Evolutionary conservation across 2,113 vertebrate species (phyloP), one percentile per base, ranked within the genome.

Genomic region (Ascaphus truei): DNA sequence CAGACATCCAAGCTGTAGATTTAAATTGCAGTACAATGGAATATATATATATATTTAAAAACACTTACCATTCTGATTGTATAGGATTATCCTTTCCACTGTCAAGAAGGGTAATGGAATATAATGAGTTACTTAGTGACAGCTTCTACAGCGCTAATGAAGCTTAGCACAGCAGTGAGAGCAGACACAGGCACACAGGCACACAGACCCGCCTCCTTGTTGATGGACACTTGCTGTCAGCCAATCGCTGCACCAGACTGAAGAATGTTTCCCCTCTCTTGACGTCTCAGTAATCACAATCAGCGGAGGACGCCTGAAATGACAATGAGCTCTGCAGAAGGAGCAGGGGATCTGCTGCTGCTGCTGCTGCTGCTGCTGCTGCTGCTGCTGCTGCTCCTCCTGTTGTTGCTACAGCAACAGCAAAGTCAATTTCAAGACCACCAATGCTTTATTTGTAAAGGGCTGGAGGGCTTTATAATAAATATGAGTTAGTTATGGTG

Each of bases 351-450:
- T 34, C 41, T 20, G 34, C 39, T 11, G 20, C 26, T 2, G 18
- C 18, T 47, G n/a, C 43, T 47, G 1, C 27, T 64, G 4, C 10
- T 66, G 37, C 57, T 56, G 51, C 57, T 57, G 64, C 64, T 68
- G 18, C 64, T 57, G 53, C 64, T 57, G 58, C 52, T 11, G 29
- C 36, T n/a, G n/a, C 43, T 47, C 3, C 27, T 64, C 9, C 10
- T 66, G 37, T 67, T 56, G 51, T 67, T 57, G 64, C 64, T 68
- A 13, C 64, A 68, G 53, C 64, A 68, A 68, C 52, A 16, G 29
- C 36, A 45, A 57, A 57, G 64, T 47, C 26, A 57, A 18, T 33
- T 55, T 23, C 37, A 56, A 53, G 25, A 39, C 23, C 29, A n/a
- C n/a, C n/a, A n/a, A n/a, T n/a, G n/a, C n/a, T n/a, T n/a, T n/a